Percentiles rank a stretch among this genome's conserved stretches.
Conservation (phyloP, 2,888 invertebrate species). For the Tenthredo livida region DNA sequence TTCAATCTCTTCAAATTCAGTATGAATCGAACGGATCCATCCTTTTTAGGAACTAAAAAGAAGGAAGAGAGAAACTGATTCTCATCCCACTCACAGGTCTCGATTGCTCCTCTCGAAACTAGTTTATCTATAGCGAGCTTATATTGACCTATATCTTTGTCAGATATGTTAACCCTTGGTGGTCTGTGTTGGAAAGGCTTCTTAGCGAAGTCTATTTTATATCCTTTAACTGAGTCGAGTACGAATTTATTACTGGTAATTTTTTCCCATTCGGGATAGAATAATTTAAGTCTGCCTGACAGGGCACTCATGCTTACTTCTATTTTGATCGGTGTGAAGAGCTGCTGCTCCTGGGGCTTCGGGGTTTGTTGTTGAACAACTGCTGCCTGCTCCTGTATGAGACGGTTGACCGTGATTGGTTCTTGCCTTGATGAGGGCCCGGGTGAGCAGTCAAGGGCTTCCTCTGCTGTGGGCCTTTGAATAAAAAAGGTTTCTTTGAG, state of each 20-base stretch:
- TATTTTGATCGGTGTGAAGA: neutral
- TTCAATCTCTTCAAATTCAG: neutral
- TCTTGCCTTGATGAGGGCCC: too few relatives aligned
- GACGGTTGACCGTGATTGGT: too few relatives aligned
- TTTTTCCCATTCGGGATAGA: neutral
- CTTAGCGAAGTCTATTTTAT: neutral
- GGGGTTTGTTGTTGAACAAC: neutral
- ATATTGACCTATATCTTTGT: neutral
- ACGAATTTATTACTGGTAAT: neutral
- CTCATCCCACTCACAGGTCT: neutral
- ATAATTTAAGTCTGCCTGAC: neutral
- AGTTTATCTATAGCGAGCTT: too few relatives aligned
- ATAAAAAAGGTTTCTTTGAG: too few relatives aligned
- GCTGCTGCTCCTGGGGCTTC: neutral
- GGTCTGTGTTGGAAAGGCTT: neutral
- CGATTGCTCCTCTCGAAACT: neutral
- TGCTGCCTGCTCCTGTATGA: neutral
- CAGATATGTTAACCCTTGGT: neutral
- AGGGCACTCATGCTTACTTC: neutral
- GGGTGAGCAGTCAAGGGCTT: too few relatives aligned
- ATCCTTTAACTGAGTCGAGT: neutral
- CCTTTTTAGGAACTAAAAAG: neutral
- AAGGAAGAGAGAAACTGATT: neutral
- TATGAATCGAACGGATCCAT: neutral
- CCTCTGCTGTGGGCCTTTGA: too few relatives aligned